Base-by-base conservation (phyloP, 2,797 vertebrate species). In the Pagetopsis macropterus region DNA sequence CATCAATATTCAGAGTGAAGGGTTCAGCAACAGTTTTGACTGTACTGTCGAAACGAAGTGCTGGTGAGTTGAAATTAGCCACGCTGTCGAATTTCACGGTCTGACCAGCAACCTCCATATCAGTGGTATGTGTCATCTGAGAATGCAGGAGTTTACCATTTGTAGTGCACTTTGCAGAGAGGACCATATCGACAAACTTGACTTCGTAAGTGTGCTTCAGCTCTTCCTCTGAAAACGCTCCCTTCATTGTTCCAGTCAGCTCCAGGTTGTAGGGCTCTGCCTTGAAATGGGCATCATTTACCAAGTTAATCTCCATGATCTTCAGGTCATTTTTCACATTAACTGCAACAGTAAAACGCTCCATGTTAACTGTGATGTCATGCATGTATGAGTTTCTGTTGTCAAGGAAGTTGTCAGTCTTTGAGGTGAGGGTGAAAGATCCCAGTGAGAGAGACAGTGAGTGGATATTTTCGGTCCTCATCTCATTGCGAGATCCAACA, bases 351-450 rank as follows among this genome's bases (percentile, higher is more conserved):
- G 77, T 94, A 19, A 81, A 96, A 45, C 70, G 94, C 66, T 94
- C 87, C 41, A 97, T 77, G 11, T 94, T 93, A 15, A 98, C 76
- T 45, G 94, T 94, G 85, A 97, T 94, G 69, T 93, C 92, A 69
- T 98, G 97, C 79, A 94, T 97, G 86, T 99, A 97, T 77, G 94
- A 95, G 89, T 95, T 98, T 62, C 88, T 93, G 31, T 85, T 43
- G 84, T 94, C 88, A n/a, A 97, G 91, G 76, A 95, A 70, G 66
- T 96, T 96, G 82, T 97, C 95, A 16, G 96, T 92, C 88, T 96
- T 96, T 1, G 96, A 96, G 66, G 65, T 78, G 55, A 96, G 93
- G 0, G 89, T 88, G 71, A 98, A 88, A 13, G 94, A 93, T 64
- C 91, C 89, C 1, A 95, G 92, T 1, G 89, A 92, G 49, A 98